Evolutionary conservation across 2,113 vertebrate genomes (phyloP), one percentile per base, ranked within the genome.

Genomic region (Dromas ardeola): DNA sequence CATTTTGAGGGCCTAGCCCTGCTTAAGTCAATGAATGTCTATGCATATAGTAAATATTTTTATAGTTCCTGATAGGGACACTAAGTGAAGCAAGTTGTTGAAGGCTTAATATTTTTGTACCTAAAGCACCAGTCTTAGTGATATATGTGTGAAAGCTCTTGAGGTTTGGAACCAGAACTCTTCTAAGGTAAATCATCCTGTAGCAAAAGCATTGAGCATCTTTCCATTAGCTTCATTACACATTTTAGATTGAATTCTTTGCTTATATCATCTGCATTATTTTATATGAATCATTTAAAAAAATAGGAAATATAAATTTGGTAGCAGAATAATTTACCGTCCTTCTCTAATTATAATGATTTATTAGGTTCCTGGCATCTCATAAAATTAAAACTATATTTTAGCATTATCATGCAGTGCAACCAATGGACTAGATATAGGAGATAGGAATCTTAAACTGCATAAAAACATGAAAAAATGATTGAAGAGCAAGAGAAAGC

Each of bases 381-480:
- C 58, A 56, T 93, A 72, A 91, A 88, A 95, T 96, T 82, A 72
- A 95, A 91, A 85, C 34, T 65, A 36, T 85, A 76, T 93, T 85
- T 95, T 89, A 86, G 4, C 53, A 73, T 87, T 94, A 58, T 19
- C 12, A 18, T 53, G 49, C 38, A 65, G 36, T 5, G 9, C 47
- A 87, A 52, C 36, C 53, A 88, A 53, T 80, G 45, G 91, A 84
- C 34, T 78, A 78, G 52, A 38, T 55, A 22, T 34, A 22, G 47
- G 30, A 59, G 30, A 74, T 36, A 62, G 14, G 22, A 81, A 86
- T 76, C 61, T 87, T 81, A 53, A 81, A 66, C 30, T 59, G 38
- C n/a, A n/a, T 47, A 45, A 21, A 38, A 79, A 50, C 47, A 36
- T 47, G 38, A 67, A 76, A 63, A 88, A 67, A 82, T 49, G 30